These are phyloP conservation scores for Sminthopsis crassicaudata DNA, from an alignment of 2,113 vertebrate species.

Conservation along the genomic window DNA sequence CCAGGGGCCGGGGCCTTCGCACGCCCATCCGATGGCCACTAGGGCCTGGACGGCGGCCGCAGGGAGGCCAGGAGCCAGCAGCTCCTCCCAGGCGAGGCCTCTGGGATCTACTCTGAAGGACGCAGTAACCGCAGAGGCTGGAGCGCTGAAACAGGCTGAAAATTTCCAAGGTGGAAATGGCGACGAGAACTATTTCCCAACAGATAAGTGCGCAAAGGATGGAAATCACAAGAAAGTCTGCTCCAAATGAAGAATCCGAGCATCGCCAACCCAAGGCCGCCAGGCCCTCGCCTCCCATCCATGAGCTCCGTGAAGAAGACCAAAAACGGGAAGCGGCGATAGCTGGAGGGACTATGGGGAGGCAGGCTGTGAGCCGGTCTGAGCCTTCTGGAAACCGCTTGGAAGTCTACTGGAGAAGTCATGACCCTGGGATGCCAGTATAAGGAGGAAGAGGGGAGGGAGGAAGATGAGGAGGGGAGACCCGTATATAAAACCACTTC, in stretches of 20 bases:
- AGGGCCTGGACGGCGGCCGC: no score
- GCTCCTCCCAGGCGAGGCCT: background rate
- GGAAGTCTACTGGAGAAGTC: background rate
- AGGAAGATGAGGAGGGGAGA: background rate
- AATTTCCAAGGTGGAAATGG: background rate
- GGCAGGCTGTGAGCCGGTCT: background rate
- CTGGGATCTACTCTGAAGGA: background rate
- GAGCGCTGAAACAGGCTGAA: background rate
- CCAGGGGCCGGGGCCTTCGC: background rate
- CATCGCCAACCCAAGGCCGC: background rate
- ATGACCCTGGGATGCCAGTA: background rate
- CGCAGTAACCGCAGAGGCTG: background rate
- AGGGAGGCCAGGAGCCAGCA: background rate
- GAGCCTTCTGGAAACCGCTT: background rate
- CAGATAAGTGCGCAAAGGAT: background rate
- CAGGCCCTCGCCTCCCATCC: no score
- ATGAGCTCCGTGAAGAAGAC: background rate
- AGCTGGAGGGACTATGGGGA: background rate
- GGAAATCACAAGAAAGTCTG: background rate
- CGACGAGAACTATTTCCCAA: background rate
- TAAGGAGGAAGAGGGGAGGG: no score
- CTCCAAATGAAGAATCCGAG: background rate
- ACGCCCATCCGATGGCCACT: background rate
- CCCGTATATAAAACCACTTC: background rate
- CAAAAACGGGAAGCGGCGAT: background rate